Conservation (phyloP, 2,113 vertebrate genomes). For the Cololabis saira region DNA sequence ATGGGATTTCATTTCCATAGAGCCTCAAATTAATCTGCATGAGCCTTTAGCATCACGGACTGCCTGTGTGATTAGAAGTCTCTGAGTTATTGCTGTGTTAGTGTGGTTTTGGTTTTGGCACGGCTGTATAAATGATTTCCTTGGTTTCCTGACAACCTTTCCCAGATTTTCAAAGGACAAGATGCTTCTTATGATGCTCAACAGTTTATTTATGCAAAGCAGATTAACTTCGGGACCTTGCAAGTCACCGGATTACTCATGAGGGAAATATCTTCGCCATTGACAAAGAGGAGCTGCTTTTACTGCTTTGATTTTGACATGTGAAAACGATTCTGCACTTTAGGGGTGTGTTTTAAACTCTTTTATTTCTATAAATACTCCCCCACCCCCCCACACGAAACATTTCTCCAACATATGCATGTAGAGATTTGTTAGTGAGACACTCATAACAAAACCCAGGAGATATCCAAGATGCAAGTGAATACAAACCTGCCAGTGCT, state of each 20-base stretch:
- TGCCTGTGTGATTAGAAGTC: conserved; percentile 9
- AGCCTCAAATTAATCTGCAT: conserved; percentile 5
- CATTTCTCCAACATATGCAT: conserved; percentile 34
- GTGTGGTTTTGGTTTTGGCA: conserved; percentile 26
- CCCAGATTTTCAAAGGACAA: conserved; percentile 29
- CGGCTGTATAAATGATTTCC: conserved; percentile 43
- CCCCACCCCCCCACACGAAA: conserved; percentile 10
- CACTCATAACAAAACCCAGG: conserved; percentile 29
- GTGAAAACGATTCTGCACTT: conserved; percentile 26
- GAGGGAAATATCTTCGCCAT: conserved; percentile 44
- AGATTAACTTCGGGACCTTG: conserved; percentile 67
- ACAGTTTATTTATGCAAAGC: conserved; percentile 68
- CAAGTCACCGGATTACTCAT: conserved; percentile 54
- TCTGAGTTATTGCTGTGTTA: not conserved
- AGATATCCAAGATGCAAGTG: conserved; percentile 33
- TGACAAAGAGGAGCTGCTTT: conserved; percentile 32
- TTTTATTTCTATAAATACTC: not conserved
- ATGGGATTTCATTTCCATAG: conserved; percentile 29
- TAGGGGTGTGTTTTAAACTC: not conserved
- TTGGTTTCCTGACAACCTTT: conserved; percentile 47
- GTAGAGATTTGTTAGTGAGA: conserved; percentile 27
- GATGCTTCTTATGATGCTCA: conserved; percentile 53
- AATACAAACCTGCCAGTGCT: conserved; percentile 32
- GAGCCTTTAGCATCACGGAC: conserved; percentile 2
- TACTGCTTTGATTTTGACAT: conserved; percentile 24